Evolutionary conservation across 2,797 vertebrate genomes (phyloP), one percentile per base, ranked within the genome.

Genomic region (Limnodromus scolopaceus): DNA sequence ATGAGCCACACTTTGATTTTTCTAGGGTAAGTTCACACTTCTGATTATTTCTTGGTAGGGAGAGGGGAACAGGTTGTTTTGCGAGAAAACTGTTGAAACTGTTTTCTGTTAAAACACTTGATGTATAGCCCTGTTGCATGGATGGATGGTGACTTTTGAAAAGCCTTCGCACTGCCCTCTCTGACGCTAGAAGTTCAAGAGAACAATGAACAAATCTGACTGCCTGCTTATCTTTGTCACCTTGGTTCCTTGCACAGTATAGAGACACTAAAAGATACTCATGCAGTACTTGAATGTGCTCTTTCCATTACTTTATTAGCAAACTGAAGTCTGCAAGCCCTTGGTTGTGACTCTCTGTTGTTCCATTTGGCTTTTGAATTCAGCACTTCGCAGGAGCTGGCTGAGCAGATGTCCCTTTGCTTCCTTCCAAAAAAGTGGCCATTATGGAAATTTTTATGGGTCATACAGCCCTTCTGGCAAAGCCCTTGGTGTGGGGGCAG

Each of bases 1-100:
- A 99, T 5, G 99, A 99, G 89, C 99, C 99, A 55, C 99, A 99
- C 97, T 99, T 98, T 28, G 99, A 99, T 97, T 99, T 99, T 97
- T 99, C 99, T 8, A 98, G 99, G 99, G 99, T 99, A 98, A 99
- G 99, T 95, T 22, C 32, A 11, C 5, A 20, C 20, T 87, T 92
- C n/a, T 22, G 64, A 1, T 83, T 93, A 10, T n/a, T 86, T 69
- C 16, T 58, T 41, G 7, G 2, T 58, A 13, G 39, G 57, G 38
- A 55, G 16, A 38, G 48, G 16, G 25, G 39, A 79, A 2, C 4
- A 9, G 11, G 30, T 65, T 58, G 27, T 24, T 66, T 34, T 32
- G 23, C 23, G 36, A 41, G 10, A 61, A 17, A 51, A 27, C 19
- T 57, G 25, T 39, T 27, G 24, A 57, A 69, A 22, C 5, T 30